These are phyloP conservation scores for Axinella damicornis DNA, from an alignment of 37 sponge, comb jelly and placozoan genomes.

Conservation along the genomic window DNA sequence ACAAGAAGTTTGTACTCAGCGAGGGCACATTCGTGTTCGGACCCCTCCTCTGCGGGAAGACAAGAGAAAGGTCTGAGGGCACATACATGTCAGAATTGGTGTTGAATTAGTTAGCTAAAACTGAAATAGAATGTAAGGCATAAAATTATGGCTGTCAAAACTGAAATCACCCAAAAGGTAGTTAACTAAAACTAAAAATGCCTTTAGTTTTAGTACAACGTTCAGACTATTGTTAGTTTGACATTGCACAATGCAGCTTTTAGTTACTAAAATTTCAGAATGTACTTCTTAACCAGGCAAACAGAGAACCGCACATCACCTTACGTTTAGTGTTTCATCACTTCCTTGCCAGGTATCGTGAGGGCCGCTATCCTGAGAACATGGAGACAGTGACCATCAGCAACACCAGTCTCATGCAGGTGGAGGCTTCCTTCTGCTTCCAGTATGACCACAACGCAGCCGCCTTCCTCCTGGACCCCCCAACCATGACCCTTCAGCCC, in stretches of 20 bases:
- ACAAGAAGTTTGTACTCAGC: constrained; percentile 83
- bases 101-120: too few species aligned
- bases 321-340: too few species aligned
- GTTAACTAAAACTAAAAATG: too few species aligned
- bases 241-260: too few species aligned
- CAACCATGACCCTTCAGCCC: constrained; percentile 78
- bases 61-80: constrained; percentile 81
- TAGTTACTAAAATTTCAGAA: too few species aligned
- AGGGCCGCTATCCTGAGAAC: constrained; percentile 92
- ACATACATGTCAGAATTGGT: too few species aligned
- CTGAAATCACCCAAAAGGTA: too few species aligned
- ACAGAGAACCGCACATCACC: too few species aligned
- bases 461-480: constrained; percentile 94
- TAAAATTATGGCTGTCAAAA: not conserved
- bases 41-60: constrained; percentile 91
- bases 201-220: too few species aligned
- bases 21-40: constrained; percentile 89
- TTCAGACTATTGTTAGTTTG: too few species aligned
- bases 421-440: constrained; percentile 86
- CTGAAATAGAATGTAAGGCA: too few species aligned
- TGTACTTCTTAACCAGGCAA: too few species aligned
- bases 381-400: constrained; percentile 90
- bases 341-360: constrained; percentile 66
- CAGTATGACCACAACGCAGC: constrained; percentile 80
- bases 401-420: constrained; percentile 74